Conservation (phyloP, 2,888 invertebrate genomes). For the Dysmachus trigonus region DNA sequence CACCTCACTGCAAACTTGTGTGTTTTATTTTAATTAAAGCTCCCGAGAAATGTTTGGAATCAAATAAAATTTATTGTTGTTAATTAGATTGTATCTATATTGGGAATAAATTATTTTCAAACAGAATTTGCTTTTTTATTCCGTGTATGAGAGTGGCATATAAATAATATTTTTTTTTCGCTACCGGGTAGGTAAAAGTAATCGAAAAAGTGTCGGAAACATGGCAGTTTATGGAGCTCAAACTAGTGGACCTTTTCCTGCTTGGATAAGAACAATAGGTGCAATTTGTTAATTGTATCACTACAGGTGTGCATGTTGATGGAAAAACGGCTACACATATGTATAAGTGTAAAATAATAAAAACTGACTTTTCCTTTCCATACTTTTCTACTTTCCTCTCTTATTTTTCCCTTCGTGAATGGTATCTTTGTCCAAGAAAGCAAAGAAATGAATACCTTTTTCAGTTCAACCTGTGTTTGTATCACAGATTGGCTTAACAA, state of each 20-base stretch:
- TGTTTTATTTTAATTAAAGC: too few relatives aligned
- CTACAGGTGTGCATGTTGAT: background rate
- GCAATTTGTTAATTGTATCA: background rate
- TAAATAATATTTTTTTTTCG: background rate
- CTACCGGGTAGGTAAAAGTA: background rate
- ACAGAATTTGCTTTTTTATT: too few relatives aligned
- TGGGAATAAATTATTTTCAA: background rate
- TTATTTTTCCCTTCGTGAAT: background rate
- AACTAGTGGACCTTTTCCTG: background rate
- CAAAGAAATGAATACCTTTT: conserved; percentile 9
- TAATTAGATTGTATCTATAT: background rate
- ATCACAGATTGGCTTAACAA: background rate
- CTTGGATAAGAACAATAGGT: background rate
- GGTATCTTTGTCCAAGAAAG: background rate
- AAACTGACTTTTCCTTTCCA: conserved; percentile 7
- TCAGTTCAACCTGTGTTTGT: background rate
- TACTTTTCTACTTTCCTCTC: conserved; percentile 1
- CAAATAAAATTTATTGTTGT: too few relatives aligned
- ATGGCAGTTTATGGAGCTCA: background rate
- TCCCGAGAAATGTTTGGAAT: too few relatives aligned
- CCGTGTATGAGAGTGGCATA: background rate
- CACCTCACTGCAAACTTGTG: too few relatives aligned
- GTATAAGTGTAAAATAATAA: background rate
- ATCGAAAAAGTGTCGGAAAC: background rate
- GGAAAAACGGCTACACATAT: background rate